These are phyloP conservation scores for Cotesia chilonis DNA, from an alignment of 1,140 invertebrate species.

Conservation along the genomic window DNA sequence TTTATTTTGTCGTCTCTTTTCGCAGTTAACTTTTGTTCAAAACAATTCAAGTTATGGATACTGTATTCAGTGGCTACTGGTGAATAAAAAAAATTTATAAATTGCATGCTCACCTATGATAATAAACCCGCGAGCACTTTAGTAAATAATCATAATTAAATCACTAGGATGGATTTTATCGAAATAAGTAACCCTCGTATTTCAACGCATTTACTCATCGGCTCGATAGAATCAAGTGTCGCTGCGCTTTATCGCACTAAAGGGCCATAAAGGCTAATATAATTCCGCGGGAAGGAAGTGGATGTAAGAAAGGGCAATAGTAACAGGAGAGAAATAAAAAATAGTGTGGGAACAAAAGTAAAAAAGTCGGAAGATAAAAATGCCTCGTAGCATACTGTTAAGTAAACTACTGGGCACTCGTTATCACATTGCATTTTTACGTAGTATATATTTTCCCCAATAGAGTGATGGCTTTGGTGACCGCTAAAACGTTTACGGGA, in stretches of 20 bases:
- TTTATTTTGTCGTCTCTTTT: slow-evolving; percentile 22
- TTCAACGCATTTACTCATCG: background rate
- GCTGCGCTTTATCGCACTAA: slow-evolving; percentile 55
- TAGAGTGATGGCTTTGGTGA: slow-evolving; percentile 54
- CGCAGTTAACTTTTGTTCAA: background rate
- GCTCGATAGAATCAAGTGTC: slow-evolving; percentile 19
- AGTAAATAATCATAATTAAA: background rate
- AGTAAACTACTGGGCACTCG: slow-evolving; percentile 17
- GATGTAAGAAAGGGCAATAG: slow-evolving; percentile 29
- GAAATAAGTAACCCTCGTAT: background rate
- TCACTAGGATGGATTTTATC: background rate
- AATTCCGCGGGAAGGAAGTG: slow-evolving; percentile 53
- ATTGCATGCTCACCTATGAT: no score
- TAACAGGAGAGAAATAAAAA: slow-evolving; percentile 18
- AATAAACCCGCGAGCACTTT: no score
- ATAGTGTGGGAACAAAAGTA: background rate
- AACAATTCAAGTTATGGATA: background rate
- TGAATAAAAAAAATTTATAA: background rate
- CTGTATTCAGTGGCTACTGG: no score
- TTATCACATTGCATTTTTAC: slow-evolving; percentile 3
- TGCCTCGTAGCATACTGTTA: background rate
- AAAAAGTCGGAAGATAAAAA: slow-evolving; percentile 32
- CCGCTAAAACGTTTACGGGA: slow-evolving; percentile 63
- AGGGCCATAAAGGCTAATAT: slow-evolving; percentile 62
- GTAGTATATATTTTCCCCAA: slow-evolving; percentile 48